Evolutionary conservation across 2,888 invertebrate genomes (phyloP), one percentile per base, ranked within the genome.

Genomic region (Lithophane leautieri): DNA sequence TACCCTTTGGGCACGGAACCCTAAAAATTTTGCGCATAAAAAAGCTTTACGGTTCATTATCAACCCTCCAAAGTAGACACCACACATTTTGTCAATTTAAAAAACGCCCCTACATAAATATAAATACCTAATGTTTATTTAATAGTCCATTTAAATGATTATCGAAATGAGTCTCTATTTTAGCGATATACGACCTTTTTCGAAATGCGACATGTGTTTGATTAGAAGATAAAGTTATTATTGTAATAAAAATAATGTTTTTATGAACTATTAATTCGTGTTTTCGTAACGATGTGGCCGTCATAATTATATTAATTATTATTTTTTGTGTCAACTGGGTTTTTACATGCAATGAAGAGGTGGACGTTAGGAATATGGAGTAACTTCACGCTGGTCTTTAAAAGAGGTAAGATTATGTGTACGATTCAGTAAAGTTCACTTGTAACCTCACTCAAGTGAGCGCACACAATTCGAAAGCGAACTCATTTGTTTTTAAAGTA

Each of bases 91-190:
- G 54, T 62, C 47, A 71, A 60, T 66, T 70, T 40, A 54, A 62
- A 34, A 67, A 73, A 77, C 28, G 12, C n/a, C 71, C 69, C 80
- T 28, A 62, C 34, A 42, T 12, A 54, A 19, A 14, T 28, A 1
- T 83, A 34, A 34, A 34, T 34, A n/a, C n/a, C n/a, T n/a, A 83
- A 83, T 81, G 83, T 72, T 40, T 74, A 73, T 83, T 75, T 84
- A 81, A 83, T 83, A 47, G 77, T 54, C 65, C 58, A 77, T 67
- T 54, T 58, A 77, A 73, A 69, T 62, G 19, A 66, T 76, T 56
- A 28, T 28, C 16, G 40, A 71, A 78, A 82, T 60, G 58, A 63
- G 25, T 40, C 11, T 34, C 28, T 60, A 60, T 65, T 68, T 70
- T 54, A 70, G 19, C n/a, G 58, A 60, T n/a, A 50, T 16, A 22